phyloP scores from a whole-genome alignment of 1,140 invertebrate species.

The Drosophila sechellia region DNA sequence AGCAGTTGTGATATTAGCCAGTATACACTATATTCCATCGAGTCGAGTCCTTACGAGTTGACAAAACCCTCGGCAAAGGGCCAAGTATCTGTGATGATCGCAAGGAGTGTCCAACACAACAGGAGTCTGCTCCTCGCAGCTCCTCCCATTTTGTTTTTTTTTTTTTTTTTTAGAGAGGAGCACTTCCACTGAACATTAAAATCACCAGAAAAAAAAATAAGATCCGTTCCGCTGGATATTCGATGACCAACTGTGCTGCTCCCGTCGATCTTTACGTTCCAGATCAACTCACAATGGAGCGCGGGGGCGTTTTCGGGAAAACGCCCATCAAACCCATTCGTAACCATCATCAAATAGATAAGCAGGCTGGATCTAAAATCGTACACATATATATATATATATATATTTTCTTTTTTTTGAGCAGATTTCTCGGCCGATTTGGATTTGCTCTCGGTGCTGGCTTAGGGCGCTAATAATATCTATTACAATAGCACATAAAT shows the following conservation, averaged over 20 bases:
- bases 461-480: constrained; percentile 65
- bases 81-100: constrained; percentile 1
- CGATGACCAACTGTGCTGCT: constrained; percentile 22
- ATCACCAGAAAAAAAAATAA: constrained; percentile 7
- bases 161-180: not conserved
- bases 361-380: constrained; percentile 12
- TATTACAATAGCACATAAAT: constrained; percentile 56
- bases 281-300: constrained; percentile 22
- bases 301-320: constrained; percentile 25
- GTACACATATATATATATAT: constrained; percentile 29
- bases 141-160: constrained; percentile 31
- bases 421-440: constrained; percentile 39
- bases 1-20: not conserved
- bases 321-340: constrained; percentile 35
- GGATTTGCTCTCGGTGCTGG: constrained; percentile 22
- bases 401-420: constrained; percentile 55
- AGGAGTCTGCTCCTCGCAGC: constrained; percentile 37
- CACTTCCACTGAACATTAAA: not conserved
- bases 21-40: not conserved
- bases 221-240: constrained; percentile 5
- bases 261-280: too few relatives aligned
- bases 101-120: constrained; percentile 8
- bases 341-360: not conserved
- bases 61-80: constrained; percentile 57
- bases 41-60: constrained; percentile 63